Percentiles rank a stretch among this genome's conserved stretches.
phyloP scores from a whole-genome alignment of 1,140 invertebrate species.

The Leptoteleia sp. region DNA sequence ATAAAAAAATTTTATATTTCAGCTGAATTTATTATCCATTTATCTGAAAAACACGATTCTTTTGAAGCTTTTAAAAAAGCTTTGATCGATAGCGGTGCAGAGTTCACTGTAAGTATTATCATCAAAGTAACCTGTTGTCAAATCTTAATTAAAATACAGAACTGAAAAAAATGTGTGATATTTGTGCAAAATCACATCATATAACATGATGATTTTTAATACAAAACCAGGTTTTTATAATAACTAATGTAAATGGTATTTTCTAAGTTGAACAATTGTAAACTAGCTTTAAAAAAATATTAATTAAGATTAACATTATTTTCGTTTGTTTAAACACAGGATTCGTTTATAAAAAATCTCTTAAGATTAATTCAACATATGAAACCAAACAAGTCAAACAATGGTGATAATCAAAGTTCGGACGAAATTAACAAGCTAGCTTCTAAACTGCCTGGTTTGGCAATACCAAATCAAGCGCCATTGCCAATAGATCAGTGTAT shows the following conservation, averaged over 20 bases:
- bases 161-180: too few relatives aligned
- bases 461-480: constrained; percentile 91
- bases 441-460: constrained; percentile 93
- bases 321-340: too few relatives aligned
- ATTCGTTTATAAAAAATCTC: constrained; percentile 95
- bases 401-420: constrained; percentile 52
- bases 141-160: too few relatives aligned
- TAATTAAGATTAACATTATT: too few relatives aligned
- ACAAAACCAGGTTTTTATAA: too few relatives aligned
- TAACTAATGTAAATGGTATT: too few relatives aligned
- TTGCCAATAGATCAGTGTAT: constrained; percentile 62
- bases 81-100: constrained; percentile 94
- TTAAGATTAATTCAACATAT: constrained; percentile 97
- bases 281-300: too few relatives aligned
- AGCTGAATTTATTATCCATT: constrained; percentile 98
- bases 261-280: too few relatives aligned
- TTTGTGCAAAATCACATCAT: too few relatives aligned
- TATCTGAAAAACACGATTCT: constrained; percentile 93
- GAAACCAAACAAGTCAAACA: constrained; percentile 84
- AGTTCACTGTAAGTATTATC: constrained; percentile 85
- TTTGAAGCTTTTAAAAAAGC: constrained; percentile 94
- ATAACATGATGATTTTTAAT: too few relatives aligned
- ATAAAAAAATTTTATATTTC: too few relatives aligned
- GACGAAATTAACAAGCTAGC: constrained; percentile 82
- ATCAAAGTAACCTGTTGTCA: too few relatives aligned